phyloP scores from a whole-genome alignment of 2,113 vertebrate species.

The Odontophorus gujanensis region DNA sequence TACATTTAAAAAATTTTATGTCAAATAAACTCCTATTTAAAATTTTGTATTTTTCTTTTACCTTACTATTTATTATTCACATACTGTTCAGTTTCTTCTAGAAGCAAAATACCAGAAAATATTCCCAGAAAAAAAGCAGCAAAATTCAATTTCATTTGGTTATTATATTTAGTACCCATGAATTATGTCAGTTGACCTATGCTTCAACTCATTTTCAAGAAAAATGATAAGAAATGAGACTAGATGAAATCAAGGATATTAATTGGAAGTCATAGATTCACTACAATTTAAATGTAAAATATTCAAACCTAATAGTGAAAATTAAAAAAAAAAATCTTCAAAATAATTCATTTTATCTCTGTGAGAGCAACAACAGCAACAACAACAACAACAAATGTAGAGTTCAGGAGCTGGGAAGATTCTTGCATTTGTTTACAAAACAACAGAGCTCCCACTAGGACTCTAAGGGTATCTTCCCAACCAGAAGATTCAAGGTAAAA shows the following conservation, averaged over 20 bases:
- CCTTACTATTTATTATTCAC: not conserved
- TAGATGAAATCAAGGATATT: not conserved
- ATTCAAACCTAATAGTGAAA: not conserved
- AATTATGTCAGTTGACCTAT: not conserved
- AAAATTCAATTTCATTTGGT: not conserved
- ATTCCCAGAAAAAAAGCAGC: not conserved
- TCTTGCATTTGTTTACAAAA: not conserved
- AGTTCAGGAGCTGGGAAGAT: not conserved
- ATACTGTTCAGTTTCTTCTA: not conserved
- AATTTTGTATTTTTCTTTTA: not conserved
- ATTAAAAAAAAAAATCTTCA: not conserved
- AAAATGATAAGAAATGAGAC: not conserved
- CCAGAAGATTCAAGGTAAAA: not conserved
- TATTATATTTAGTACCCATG: not conserved
- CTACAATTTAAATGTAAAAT: not conserved
- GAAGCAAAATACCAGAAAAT: constrained; percentile 8
- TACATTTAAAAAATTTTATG: not conserved
- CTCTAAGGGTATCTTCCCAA: not conserved
- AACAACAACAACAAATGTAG: not conserved
- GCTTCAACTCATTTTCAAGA: constrained; percentile 2
- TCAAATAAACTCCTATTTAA: not conserved
- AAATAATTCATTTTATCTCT: not conserved
- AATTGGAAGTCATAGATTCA: not conserved
- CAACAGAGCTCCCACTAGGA: not conserved
- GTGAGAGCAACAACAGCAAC: not conserved